Percentiles rank a stretch among this genome's conserved stretches.
phyloP scores from a whole-genome alignment of 37 sponge, comb jelly and placozoan genomes.

The Crambe crambe region DNA sequence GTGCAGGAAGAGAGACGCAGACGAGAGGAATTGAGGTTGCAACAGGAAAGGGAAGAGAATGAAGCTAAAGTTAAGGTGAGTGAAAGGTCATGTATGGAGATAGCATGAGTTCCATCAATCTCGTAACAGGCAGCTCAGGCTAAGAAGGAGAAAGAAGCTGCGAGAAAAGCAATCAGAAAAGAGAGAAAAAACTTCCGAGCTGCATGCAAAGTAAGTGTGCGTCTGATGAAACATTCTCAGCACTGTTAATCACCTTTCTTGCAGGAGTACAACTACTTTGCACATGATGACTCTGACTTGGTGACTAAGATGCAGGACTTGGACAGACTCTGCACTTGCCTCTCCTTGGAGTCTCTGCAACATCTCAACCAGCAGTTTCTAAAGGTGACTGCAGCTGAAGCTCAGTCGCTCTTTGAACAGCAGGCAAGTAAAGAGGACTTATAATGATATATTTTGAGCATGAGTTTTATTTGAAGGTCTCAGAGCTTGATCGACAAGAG shows the following conservation, averaged over 20 bases:
- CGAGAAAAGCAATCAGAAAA: conserved; percentile 71
- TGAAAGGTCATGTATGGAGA: conserved; percentile 6
- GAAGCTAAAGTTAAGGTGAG: conserved; percentile 57
- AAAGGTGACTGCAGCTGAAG: conserved; percentile 9
- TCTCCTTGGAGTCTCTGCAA: conserved; percentile 51
- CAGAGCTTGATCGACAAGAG: not conserved
- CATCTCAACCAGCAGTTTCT: conserved; percentile 30
- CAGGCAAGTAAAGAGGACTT: conserved; percentile 36
- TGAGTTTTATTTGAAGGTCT: conserved; percentile 6
- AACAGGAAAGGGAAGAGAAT: conserved; percentile 63
- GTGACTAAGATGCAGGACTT: conserved; percentile 65
- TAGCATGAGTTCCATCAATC: not conserved
- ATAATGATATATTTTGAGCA: not conserved
- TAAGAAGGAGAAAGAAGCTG: conserved; percentile 72
- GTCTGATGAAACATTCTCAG: not conserved
- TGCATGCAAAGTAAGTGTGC: conserved; percentile 60
- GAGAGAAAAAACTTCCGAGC: conserved; percentile 79
- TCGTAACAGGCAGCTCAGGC: conserved; percentile 44
- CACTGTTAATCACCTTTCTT: not conserved
- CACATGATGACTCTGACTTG: conserved; percentile 31
- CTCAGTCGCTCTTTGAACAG: conserved; percentile 31
- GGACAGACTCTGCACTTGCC: conserved; percentile 60
- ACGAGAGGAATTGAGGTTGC: conserved; percentile 70
- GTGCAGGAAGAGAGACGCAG: conserved; percentile 57
- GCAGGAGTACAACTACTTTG: conserved; percentile 73